Base-by-base conservation (phyloP, 2,113 vertebrate genomes). In the Astur gentilis region DNA sequence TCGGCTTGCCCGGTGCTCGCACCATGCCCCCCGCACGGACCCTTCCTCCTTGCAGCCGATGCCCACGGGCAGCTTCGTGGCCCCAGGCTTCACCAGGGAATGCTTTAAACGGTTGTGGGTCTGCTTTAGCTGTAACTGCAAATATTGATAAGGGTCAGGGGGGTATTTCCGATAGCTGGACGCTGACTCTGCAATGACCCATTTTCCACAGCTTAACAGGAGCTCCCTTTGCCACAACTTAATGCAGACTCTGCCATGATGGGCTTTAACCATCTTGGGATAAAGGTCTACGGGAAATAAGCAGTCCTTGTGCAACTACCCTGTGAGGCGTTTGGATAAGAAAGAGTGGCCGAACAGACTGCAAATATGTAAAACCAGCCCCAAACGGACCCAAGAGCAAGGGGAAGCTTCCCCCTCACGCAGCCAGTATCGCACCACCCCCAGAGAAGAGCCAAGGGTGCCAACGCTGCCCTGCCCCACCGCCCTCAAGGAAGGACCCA, bases 1-100 rank as follows among this genome's bases (percentile, higher is more conserved):
- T 49, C 0, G 0, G 12, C 38, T 62, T 2, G 0, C 22, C 3
- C 0, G 2, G 32, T 1, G 1, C 22, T 45, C 11, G 1, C 3
- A 2, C 9, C 3, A 0, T 7, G 32, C 7, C 25, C 10, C 8
- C 1, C 0, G 1, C 10, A 34, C 9, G 52, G 26, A 54, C 20
- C 31, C 26, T 11, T 29, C 47, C 36, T 70, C 70, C 49, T 44
- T 18, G 9, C 17, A 8, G 29, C 38, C n/a, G 44, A 52, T 52
- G 27, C 45, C 57, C 44, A 14, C 0, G 1, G 47, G 36, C 36
- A 54, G 11, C 32, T 47, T 29, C 29, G 8, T 32, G 5, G n/a
- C 32, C 42, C 2, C 3, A 11, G 31, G 3, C 57, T 75, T 38
- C 62, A 26, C 15, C 26, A 34, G 17, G 16, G 25, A 86, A 40